Percentiles rank a stretch among this genome's conserved stretches.
Evolutionary conservation across 1,140 invertebrate species (phyloP).

Genomic region (Cotesia glomerata): DNA sequence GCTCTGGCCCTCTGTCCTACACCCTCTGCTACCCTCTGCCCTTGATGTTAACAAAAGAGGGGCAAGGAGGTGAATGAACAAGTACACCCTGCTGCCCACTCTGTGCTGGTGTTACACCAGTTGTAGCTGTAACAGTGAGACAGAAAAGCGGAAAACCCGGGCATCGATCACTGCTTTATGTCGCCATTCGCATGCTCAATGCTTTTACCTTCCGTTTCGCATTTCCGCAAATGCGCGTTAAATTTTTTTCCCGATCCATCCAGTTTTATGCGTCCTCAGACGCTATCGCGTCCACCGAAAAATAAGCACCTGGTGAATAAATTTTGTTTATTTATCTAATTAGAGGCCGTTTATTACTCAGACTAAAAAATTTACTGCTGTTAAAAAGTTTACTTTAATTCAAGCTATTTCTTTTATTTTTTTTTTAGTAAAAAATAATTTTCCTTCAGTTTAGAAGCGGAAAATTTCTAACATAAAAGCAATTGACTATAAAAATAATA

Average conservation of each 20-base stretch:
- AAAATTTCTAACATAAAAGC: no score
- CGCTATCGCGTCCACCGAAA: no score
- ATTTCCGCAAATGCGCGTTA: conserved; percentile 1
- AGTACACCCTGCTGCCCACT: neutral
- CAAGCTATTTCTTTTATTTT: no score
- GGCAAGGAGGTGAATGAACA: neutral
- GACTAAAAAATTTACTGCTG: no score
- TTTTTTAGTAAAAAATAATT: no score
- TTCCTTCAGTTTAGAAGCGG: no score
- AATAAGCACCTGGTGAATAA: no score
- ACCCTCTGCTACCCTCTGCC: neutral
- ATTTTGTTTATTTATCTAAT: no score
- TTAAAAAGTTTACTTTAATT: no score
- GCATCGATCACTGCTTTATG: conserved; percentile 29
- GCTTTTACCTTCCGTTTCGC: conserved; percentile 14
- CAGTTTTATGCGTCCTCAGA: neutral
- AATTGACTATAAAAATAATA: no score
- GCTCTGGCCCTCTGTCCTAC: neutral
- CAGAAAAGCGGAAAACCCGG: neutral
- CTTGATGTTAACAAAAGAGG: neutral
- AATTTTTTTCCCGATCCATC: conserved; percentile 5
- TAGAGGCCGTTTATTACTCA: no score
- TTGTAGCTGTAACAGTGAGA: no score
- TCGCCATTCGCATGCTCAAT: conserved; percentile 24
- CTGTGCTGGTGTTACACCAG: neutral